These are phyloP conservation scores for Holotrichia oblita DNA, from an alignment of 1,140 invertebrate genomes.

Conservation along the genomic window DNA sequence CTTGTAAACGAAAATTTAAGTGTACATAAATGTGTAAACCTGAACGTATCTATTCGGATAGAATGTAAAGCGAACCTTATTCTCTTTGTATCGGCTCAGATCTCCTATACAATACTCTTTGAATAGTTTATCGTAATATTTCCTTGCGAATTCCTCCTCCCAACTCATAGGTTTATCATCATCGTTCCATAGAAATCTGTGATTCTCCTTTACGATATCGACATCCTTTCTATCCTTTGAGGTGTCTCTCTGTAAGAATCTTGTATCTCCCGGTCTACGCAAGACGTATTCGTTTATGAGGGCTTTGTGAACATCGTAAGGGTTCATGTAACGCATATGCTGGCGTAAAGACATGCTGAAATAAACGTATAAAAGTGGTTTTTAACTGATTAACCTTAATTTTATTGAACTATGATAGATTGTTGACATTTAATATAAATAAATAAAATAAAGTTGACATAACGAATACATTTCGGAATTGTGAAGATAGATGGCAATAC, in stretches of 20 bases:
- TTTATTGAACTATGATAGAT: too few relatives aligned
- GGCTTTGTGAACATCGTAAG: conserved; percentile 85
- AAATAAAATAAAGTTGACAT: too few relatives aligned
- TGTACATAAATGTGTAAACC: conserved; percentile 27
- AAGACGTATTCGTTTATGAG: conserved; percentile 86
- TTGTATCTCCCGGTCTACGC: conserved; percentile 73
- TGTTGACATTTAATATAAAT: too few relatives aligned
- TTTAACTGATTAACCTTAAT: too few relatives aligned
- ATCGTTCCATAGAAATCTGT: conserved; percentile 94
- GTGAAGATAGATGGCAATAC: too few relatives aligned
- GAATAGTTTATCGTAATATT: conserved; percentile 99
- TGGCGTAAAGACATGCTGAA: conserved; percentile 46
- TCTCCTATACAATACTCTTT: conserved; percentile 98
- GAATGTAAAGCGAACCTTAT: conserved; percentile 74
- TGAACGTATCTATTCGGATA: conserved; percentile 41
- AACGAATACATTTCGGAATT: too few relatives aligned
- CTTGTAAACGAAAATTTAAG: conserved; percentile 61
- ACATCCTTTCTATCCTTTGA: conserved; percentile 81
- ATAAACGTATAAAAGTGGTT: too few relatives aligned
- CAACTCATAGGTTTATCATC: conserved; percentile 75
- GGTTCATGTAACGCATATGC: conserved; percentile 66
- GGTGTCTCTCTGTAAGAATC: conserved; percentile 71
- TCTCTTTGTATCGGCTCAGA: conserved; percentile 88
- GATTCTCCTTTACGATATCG: conserved; percentile 89
- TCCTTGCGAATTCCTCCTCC: conserved; percentile 92